These are phyloP conservation scores for Saxicola maurus DNA, from an alignment of 2,797 vertebrate genomes.

Conservation along the genomic window DNA sequence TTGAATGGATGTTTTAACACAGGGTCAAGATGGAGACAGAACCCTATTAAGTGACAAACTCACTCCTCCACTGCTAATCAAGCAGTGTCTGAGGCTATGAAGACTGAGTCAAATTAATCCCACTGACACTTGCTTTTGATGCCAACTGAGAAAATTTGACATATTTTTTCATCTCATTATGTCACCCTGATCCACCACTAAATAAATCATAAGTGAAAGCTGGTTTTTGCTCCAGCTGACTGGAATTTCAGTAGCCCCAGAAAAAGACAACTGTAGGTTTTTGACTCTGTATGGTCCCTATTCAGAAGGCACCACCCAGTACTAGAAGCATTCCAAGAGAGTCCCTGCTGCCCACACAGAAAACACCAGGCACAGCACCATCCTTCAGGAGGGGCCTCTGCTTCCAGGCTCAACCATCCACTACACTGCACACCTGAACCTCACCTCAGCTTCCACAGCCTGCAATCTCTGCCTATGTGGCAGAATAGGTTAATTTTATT, in stretches of 20 bases:
- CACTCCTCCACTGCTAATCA: not conserved
- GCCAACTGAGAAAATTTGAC: not conserved
- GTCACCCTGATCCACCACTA: not conserved
- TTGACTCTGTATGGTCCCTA: rapidly evolving
- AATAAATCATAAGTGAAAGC: not conserved
- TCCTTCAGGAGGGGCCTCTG: not conserved
- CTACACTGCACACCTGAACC: not conserved
- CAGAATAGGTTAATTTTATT: not conserved
- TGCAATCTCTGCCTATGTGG: rapidly evolving
- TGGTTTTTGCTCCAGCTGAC: not conserved
- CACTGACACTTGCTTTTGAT: not conserved
- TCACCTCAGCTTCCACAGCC: not conserved
- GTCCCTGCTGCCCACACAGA: not conserved
- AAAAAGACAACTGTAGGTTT: not conserved
- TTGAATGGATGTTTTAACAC: not conserved
- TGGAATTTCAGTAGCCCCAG: not conserved
- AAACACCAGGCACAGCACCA: rapidly evolving
- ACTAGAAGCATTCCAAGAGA: not conserved
- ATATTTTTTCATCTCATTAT: not conserved
- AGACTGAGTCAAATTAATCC: not conserved
- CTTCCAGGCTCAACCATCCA: not conserved
- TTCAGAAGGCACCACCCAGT: not conserved
- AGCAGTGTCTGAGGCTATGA: not conserved
- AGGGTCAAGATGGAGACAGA: not conserved
- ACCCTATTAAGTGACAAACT: not conserved